These are phyloP conservation scores for Irena cyanogastra DNA, from an alignment of 2,113 vertebrate species.

Conservation along the genomic window DNA sequence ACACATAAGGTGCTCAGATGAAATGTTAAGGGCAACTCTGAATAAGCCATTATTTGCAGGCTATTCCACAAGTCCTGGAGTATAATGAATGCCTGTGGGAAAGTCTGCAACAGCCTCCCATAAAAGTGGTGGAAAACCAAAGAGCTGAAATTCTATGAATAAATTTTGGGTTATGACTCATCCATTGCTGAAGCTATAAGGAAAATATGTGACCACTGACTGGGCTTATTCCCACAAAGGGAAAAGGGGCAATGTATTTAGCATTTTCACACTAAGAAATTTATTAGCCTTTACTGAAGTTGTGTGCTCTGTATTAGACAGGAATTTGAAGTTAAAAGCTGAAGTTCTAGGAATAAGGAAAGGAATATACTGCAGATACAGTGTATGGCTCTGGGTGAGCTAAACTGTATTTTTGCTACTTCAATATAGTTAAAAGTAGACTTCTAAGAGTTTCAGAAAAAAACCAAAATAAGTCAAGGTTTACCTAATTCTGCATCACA, in stretches of 20 bases:
- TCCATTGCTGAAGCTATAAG: conserved; percentile 15
- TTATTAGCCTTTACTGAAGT: background rate
- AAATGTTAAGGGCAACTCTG: background rate
- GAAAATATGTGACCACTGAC: conserved; percentile 19
- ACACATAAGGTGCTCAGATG: background rate
- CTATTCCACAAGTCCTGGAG: background rate
- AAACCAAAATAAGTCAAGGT: background rate
- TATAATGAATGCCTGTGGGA: conserved; percentile 8
- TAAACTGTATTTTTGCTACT: background rate
- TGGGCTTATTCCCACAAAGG: background rate
- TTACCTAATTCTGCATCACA: background rate
- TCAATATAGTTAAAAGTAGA: background rate
- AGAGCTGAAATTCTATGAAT: conserved; percentile 34
- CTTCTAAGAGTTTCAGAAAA: background rate
- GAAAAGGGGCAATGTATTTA: background rate
- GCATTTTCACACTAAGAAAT: background rate
- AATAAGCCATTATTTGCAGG: background rate
- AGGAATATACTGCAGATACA: background rate
- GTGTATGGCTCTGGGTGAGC: background rate
- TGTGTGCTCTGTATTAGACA: background rate
- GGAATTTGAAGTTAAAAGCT: background rate
- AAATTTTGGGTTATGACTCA: conserved; percentile 24
- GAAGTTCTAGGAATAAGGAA: background rate
- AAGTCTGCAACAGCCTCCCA: background rate
- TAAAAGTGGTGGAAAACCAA: conserved; percentile 23